phyloP scores from a whole-genome alignment of 2,113 vertebrate species.

The Pseudonaja textilis region DNA sequence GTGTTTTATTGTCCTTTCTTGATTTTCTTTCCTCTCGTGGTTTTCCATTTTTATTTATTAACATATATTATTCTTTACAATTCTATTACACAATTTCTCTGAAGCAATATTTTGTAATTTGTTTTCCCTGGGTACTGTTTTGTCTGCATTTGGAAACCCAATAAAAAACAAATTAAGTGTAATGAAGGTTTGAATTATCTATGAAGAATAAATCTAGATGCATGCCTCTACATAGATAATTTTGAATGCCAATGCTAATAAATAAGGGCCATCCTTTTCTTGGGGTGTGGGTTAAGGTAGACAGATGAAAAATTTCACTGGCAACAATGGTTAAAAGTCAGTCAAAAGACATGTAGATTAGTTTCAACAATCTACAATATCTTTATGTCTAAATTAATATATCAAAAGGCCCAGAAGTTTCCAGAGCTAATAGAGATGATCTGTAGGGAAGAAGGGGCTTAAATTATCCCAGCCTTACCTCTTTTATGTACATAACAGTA shows the following conservation, averaged over 20 bases:
- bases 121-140: neutral
- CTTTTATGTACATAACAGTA: neutral
- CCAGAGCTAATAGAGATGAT: neutral
- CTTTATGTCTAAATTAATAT: neutral
- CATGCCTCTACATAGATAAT: neutral
- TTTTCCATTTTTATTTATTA: constrained; percentile 10
- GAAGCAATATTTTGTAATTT: neutral
- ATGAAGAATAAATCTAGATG: neutral
- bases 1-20: neutral
- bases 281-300: neutral
- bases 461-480: neutral
- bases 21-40: neutral
- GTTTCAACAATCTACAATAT: neutral
- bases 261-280: neutral
- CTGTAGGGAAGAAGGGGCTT: neutral
- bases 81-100: neutral
- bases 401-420: neutral
- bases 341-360: neutral
- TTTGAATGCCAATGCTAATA: neutral
- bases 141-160: neutral
- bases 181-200: constrained; percentile 1
- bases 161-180: neutral
- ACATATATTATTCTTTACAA: neutral
- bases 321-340: neutral
- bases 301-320: neutral